Conservation (phyloP, 2,888 invertebrate species). For the Noctua janthe region DNA sequence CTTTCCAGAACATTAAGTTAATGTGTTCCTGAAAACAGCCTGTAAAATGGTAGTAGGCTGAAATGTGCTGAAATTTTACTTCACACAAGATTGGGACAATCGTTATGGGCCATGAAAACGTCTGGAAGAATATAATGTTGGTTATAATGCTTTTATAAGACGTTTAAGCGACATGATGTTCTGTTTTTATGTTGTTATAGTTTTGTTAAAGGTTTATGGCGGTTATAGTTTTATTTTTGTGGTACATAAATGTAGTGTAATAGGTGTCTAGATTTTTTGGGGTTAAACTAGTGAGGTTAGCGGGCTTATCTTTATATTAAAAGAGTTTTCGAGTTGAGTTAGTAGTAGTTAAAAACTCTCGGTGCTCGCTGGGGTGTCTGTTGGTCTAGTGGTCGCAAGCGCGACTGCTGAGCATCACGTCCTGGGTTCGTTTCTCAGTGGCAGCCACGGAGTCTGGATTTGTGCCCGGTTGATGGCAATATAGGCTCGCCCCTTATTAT, state of each 20-base stretch:
- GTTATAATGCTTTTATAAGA: constrained; percentile 38
- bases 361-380: too few relatives aligned
- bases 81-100: constrained; percentile 38
- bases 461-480: too few relatives aligned
- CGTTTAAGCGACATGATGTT: constrained; percentile 11
- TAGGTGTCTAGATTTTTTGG: neutral
- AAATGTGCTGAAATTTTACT: constrained; percentile 35
- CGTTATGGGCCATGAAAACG: constrained; percentile 55
- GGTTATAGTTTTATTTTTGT: neutral
- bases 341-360: neutral
- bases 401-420: neutral
- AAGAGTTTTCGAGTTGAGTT: too few relatives aligned
- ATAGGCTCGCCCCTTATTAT: too few relatives aligned
- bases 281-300: neutral
- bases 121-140: constrained; percentile 35
- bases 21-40: constrained; percentile 55
- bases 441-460: too few relatives aligned
- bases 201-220: constrained; percentile 21
- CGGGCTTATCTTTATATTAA: neutral
- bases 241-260: neutral
- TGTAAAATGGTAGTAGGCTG: constrained; percentile 51
- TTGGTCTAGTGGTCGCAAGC: neutral
- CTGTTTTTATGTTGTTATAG: constrained; percentile 32
- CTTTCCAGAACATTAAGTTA: constrained; percentile 62
- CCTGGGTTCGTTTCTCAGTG: too few relatives aligned